Base-by-base conservation (phyloP, 2,888 invertebrate genomes). In the Tinea semifulvella region DNA sequence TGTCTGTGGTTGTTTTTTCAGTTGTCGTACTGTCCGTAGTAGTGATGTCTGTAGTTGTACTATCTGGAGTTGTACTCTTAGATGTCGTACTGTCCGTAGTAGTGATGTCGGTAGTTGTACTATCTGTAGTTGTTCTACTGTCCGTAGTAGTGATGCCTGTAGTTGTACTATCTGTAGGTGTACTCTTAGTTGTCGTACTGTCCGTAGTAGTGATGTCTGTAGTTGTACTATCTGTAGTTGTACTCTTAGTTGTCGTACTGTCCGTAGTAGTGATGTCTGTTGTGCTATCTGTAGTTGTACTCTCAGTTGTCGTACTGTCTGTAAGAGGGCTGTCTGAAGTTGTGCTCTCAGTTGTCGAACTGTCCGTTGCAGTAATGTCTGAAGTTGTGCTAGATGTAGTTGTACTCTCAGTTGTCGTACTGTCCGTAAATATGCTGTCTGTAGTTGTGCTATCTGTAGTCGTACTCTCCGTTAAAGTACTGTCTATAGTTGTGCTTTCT, bases 391-490 rank as follows among this genome's bases (percentile, higher is more conserved):
- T 47, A 3, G 46, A 27, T 7, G 40, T 44, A 3, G 10, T 10
- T 13, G 49, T 16, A 5, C 6, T 22, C 25, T 39, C 46, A 5
- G 50, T 47, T 14, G 46, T 39, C 22, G 40, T 22, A 49, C 36
- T 36, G 4, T 36, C 36, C 16, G 36, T 36, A 36, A n/a, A n/a
- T n/a, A 3, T 36, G 16, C 18, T 18, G 16, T 39, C 39, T 7
- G 39, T 39, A 5, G 39, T 44, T 13, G 36, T 25, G 48, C 11
- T 5, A 20, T 17, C 20, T 5, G 39, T 27, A n/a, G 27, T 27
- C 6, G 3, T 27, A 11, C 27, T 10, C 10, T 27, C 27, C 11
- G 27, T 27, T 1, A 49, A 48, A 5, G 47, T 40, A 8, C 42
- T 36, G 16, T 36, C 45, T 31, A 44, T 48, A 10, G 47, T 40